These are phyloP conservation scores for Siphonodentalium dalli DNA, from an alignment of 2,888 invertebrate species.

Conservation along the genomic window DNA sequence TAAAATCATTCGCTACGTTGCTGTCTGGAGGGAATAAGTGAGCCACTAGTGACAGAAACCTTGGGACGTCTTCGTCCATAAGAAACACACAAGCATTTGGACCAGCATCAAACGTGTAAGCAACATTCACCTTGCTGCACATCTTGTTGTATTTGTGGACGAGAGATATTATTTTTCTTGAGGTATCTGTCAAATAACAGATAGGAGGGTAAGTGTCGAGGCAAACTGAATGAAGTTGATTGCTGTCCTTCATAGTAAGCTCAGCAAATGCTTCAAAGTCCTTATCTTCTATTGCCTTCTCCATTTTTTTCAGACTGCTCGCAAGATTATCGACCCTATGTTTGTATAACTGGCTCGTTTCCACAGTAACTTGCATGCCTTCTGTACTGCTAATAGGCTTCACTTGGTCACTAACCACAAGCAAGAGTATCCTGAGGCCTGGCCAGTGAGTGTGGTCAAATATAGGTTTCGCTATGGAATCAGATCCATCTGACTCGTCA, in stretches of 20 bases:
- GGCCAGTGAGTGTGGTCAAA: conserved; percentile 84
- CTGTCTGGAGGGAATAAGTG: conserved; percentile 77
- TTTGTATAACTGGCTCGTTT: conserved; percentile 83
- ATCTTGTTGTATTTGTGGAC: conserved; percentile 84
- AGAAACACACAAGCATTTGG: conserved; percentile 93
- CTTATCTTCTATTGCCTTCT: conserved; percentile 72
- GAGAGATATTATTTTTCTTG: conserved; percentile 79
- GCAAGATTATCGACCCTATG: conserved; percentile 81
- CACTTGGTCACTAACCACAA: conserved; percentile 81
- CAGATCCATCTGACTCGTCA: conserved; percentile 45
- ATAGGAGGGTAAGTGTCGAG: conserved; percentile 94
- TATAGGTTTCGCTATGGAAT: conserved; percentile 67
- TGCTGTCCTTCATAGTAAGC: conserved; percentile 95
- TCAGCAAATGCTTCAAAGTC: conserved; percentile 88
- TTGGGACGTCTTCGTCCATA: conserved; percentile 77
- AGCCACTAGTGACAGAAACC: conserved; percentile 75
- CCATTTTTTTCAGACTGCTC: conserved; percentile 72
- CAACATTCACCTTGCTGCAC: conserved; percentile 75
- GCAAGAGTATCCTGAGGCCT: conserved; percentile 84
- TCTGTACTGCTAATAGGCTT: conserved; percentile 87
- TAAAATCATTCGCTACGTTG: too few relatives aligned
- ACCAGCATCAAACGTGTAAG: conserved; percentile 99
- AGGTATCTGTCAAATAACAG: conserved; percentile 88
- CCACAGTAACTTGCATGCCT: conserved; percentile 84
- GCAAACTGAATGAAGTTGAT: conserved; percentile 94